Evolutionary conservation across 2,888 invertebrate species (phyloP), one percentile per base, ranked within the genome.

Genomic region (Drosophila greeni): DNA sequence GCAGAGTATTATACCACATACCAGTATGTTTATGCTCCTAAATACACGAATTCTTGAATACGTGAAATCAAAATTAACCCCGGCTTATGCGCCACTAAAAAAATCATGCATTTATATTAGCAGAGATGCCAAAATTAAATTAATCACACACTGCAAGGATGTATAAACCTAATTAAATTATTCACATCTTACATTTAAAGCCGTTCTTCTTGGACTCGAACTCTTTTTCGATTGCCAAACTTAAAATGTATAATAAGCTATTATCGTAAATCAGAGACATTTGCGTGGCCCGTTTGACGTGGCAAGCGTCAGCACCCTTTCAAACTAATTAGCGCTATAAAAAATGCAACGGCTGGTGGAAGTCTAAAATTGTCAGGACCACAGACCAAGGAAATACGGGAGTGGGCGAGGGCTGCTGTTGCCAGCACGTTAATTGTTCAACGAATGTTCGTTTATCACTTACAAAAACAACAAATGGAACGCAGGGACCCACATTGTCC

Each of bases 401-500:
- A 37, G 39, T 37, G 52, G 18, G 14, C 18, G 14, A 31, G 29
- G 18, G 29, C 29, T 64, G 65, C 84, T 86, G 87, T 82, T 86
- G 82, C 86, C 76, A 76, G 75, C 75, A 74, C 74, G 76, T 78
- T 87, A 87, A 87, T 87, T 87, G 87, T 85, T 86, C 85, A 86
- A 81, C 86, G 86, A 86, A 87, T 79, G 79, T 75, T 79, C 86
- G 85, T 85, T 86, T 86, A 86, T 86, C 87, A 85, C 84, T 84
- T 84, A 81, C 66, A 76, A 73, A 47, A 73, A n/a, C 60, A 61
- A 48, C 53, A 52, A 58, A 62, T 40, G 52, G 51, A 37, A 47
- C 60, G 60, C 48, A 39, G 65, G n/a, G 62, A 64, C 70, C 72
- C 76, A 82, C 79, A 82, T 77, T 69, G 76, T 72, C 60, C 80